Conservation (phyloP, 1,140 invertebrate species). For the Chlorops oryzae region DNA sequence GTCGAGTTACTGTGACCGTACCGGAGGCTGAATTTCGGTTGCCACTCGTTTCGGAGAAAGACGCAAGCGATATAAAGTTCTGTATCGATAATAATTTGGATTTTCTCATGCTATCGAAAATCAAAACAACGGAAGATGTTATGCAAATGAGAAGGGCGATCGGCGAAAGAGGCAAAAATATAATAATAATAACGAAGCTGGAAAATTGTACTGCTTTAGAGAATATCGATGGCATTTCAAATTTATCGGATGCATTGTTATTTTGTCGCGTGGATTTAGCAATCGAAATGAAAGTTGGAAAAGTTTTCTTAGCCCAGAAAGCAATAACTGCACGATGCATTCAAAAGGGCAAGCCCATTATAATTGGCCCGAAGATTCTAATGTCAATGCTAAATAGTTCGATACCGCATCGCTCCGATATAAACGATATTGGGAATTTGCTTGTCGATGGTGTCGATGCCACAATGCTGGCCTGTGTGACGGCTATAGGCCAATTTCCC, state of each 20-base stretch:
- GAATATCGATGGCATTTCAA: conserved; percentile 89
- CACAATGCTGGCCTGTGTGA: conserved; percentile 97
- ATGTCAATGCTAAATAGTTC: conserved; percentile 96
- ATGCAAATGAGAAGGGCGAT: conserved; percentile 80
- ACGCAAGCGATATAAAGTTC: conserved; percentile 86
- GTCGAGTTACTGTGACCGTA: conserved; percentile 90
- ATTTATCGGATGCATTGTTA: conserved; percentile 91
- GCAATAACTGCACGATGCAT: conserved; percentile 89
- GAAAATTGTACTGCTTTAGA: conserved; percentile 93
- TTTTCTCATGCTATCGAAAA: conserved; percentile 98
- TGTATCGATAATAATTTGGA: conserved; percentile 91
- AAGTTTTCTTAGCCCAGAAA: conserved; percentile 96
- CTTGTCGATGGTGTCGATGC: conserved; percentile 95
- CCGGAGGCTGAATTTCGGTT: conserved; percentile 90
- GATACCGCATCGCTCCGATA: conserved; percentile 87
- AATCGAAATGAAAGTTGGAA: conserved; percentile 95
- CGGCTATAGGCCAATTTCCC: conserved; percentile 94
- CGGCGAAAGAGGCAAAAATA: conserved; percentile 84
- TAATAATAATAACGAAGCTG: conserved; percentile 93
- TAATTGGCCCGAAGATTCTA: conserved; percentile 96
- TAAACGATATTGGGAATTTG: conserved; percentile 94
- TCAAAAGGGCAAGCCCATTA: conserved; percentile 88
- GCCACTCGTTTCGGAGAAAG: conserved; percentile 95
- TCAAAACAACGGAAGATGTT: conserved; percentile 84
- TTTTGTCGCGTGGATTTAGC: conserved; percentile 92